Base-by-base conservation (phyloP, 1,140 invertebrate genomes). In the Ostrea edulis region DNA sequence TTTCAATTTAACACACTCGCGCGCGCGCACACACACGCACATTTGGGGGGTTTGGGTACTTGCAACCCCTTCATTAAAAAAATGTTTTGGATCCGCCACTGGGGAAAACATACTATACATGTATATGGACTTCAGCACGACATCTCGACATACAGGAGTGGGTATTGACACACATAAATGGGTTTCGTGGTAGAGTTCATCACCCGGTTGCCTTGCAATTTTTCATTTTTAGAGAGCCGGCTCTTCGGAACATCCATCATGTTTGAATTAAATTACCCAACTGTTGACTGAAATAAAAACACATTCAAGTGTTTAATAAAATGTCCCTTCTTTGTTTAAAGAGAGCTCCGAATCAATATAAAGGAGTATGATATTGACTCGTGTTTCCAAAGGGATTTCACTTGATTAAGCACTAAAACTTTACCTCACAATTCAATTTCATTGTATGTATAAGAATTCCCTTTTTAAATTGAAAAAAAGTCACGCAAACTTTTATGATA, bases 291-390 rank as follows among this genome's bases (percentile, higher is more conserved):
- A 71, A 71, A 29, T 22, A 35, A 71, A 71, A 71, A 71, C 68
- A 71, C 68, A 71, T 71, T 71, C 68, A 71, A 71, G 68, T 71
- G 68, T 71, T 71, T 44, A 71, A 71, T 71, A 12, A 71, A 71
- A 71, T 29, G 22, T 29, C 29, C 68, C 25, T 71, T 44, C n/a
- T 25, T 71, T 71, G 68, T 71, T 71, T 71, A 29, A 71, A 71
- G 68, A 71, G 68, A 25, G 22, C 5, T 35, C 68, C 68, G 9
- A 35, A 71, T 71, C 68, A 71, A 71, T 71, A 71, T 8, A 14
- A 71, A 35, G 58, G n/a, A 62, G n/a, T 7, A 20, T n/a, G 17
- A 17, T 35, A 71, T 71, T 71, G 68, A 25, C 22, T 29, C 22
- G 68, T 71, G 29, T 25, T 11, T 25, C 68, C 68, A 71, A 71